These are phyloP conservation scores for Zygaena filipendulae DNA, from an alignment of 2,888 invertebrate genomes.

Conservation along the genomic window DNA sequence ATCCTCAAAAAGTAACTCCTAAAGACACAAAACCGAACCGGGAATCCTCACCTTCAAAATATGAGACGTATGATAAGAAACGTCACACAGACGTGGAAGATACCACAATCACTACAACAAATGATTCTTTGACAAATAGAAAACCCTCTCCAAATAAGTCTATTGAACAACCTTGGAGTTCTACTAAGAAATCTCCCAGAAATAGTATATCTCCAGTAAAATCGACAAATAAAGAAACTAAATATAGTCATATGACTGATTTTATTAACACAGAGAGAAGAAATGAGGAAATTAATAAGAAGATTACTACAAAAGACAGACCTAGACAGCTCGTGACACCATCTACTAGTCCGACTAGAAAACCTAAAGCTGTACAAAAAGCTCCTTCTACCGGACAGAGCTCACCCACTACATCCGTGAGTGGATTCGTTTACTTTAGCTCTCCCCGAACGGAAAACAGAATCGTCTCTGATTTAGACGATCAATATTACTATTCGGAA, in stretches of 20 bases:
- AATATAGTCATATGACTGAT: constrained; percentile 33
- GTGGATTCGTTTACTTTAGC: constrained; percentile 61
- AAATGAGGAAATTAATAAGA: constrained; percentile 36
- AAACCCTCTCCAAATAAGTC: constrained; percentile 18
- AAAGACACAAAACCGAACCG: constrained; percentile 10
- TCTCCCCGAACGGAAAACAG: constrained; percentile 34
- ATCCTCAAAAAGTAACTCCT: constrained; percentile 2
- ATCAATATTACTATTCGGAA: constrained; percentile 26
- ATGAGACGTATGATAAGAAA: constrained; percentile 27
- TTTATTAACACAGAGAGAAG: constrained; percentile 39
- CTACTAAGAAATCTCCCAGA: constrained; percentile 25
- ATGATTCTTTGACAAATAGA: constrained; percentile 21
- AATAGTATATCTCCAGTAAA: constrained; percentile 31
- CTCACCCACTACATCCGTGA: constrained; percentile 66
- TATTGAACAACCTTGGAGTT: constrained; percentile 21
- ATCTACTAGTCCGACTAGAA: constrained; percentile 60
- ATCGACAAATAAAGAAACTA: constrained; percentile 27
- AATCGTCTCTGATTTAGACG: constrained; percentile 46
- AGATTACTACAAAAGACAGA: constrained; percentile 25
- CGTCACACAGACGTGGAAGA: too few species aligned
- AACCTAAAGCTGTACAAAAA: constrained; percentile 35
- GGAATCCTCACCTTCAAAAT: constrained; percentile 25
- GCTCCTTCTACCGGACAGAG: constrained; percentile 53
- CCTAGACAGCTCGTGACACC: constrained; percentile 54
- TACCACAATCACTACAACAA: too few species aligned